Conservation (phyloP, 2,797 vertebrate species). For the Melanotaenia trifasciata region DNA sequence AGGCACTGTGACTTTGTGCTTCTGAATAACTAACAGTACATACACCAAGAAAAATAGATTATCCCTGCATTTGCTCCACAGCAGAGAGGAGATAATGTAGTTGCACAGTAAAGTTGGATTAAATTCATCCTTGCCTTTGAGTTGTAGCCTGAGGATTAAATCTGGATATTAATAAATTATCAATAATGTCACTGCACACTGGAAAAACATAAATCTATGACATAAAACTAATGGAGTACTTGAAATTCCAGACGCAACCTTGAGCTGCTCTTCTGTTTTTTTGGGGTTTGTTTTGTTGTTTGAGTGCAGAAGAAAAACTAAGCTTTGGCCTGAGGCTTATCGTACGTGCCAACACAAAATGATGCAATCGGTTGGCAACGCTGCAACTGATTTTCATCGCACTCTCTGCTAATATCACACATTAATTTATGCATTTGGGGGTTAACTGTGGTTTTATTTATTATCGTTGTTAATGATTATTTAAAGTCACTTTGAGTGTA, state of each 20-base stretch:
- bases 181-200: background rate
- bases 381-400: background rate
- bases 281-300: background rate
- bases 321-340: background rate
- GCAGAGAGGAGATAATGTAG: background rate
- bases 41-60: slow-evolving; percentile 6
- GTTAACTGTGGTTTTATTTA: background rate
- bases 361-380: slow-evolving; percentile 24
- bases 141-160: background rate
- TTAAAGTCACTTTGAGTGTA: background rate
- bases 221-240: slow-evolving; percentile 18
- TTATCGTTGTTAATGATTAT: background rate
- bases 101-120: background rate
- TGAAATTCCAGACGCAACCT: slow-evolving; percentile 35
- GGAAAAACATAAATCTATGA: slow-evolving; percentile 2
- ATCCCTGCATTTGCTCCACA: background rate
- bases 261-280: slow-evolving; percentile 16
- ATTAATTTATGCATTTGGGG: slow-evolving; percentile 1
- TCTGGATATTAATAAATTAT: background rate
- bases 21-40: slow-evolving; percentile 3
- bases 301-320: background rate
- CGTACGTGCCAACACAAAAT: slow-evolving; percentile 16
- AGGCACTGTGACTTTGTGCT: slow-evolving; percentile 28
- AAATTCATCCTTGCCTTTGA: background rate
- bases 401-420: background rate